Conservation (phyloP, 2,888 invertebrate genomes). For the Agrenia bidenticulata region DNA sequence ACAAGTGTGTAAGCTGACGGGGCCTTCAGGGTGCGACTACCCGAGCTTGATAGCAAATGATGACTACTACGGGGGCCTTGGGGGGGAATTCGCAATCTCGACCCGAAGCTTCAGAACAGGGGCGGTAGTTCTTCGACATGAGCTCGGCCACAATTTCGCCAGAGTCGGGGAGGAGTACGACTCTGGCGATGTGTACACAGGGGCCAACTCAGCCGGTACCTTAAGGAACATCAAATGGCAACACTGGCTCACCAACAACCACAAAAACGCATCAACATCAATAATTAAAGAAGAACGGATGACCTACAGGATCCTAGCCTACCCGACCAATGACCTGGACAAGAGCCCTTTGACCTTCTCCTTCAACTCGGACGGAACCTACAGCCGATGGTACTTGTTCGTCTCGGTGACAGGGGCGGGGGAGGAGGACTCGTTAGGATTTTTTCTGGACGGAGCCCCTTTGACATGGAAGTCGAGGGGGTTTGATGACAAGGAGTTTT, state of each 20-base stretch:
- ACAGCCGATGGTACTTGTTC: slow-evolving; percentile 18
- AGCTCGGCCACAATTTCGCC: slow-evolving; percentile 36
- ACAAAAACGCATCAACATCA: background rate
- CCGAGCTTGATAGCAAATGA: slow-evolving; percentile 33
- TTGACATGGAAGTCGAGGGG: slow-evolving; percentile 32
- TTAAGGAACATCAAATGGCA: slow-evolving; percentile 26
- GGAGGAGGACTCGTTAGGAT: slow-evolving; percentile 8
- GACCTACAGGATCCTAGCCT: slow-evolving; percentile 28
- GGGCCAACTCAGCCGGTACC: slow-evolving; percentile 22
- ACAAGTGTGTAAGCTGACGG: slow-evolving; percentile 35
- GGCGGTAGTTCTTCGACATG: slow-evolving; percentile 38
- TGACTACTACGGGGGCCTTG: slow-evolving; percentile 34
- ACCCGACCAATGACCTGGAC: slow-evolving; percentile 25
- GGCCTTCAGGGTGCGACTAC: slow-evolving; percentile 47
- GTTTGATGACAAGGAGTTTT: background rate
- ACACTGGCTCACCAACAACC: slow-evolving; percentile 21
- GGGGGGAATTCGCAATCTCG: slow-evolving; percentile 46
- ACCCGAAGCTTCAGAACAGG: slow-evolving; percentile 38
- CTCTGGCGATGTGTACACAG: slow-evolving; percentile 28
- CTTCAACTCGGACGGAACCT: slow-evolving; percentile 31
- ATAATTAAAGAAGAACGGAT: slow-evolving; percentile 27
- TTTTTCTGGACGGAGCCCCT: slow-evolving; percentile 29
- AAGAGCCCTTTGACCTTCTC: slow-evolving; percentile 9
- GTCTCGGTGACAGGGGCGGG: slow-evolving; percentile 20
- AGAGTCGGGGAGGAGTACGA: slow-evolving; percentile 31